Conservation (phyloP, 2,113 vertebrate species). For the Oryzias woworae region DNA sequence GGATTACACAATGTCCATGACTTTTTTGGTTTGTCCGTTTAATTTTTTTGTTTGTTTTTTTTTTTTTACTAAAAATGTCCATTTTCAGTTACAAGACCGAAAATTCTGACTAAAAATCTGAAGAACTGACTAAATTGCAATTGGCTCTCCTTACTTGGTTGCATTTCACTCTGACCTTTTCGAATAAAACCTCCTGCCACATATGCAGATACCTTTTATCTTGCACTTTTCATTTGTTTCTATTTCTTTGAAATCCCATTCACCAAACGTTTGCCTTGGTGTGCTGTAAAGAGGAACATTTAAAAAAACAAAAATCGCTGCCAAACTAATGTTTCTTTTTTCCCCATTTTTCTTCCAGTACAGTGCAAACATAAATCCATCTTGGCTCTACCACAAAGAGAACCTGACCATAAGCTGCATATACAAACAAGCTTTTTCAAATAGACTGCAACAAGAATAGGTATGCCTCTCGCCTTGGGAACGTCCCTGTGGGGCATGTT, state of each 20-base stretch:
- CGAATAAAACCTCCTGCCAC: conserved; percentile 39
- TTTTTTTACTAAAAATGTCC: conserved; percentile 7
- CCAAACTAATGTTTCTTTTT: not conserved
- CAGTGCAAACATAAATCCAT: not conserved
- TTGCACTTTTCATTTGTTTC: conserved; percentile 32
- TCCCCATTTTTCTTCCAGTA: not conserved
- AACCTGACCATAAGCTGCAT: conserved; percentile 4
- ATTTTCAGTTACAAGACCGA: conserved; percentile 12
- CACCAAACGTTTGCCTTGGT: conserved; percentile 36
- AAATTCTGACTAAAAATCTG: conserved; percentile 17
- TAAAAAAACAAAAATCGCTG: not conserved
- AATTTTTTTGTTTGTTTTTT: not conserved
- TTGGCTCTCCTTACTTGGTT: conserved; percentile 9
- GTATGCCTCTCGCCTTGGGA: conserved; percentile 16
- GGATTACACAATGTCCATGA: not conserved
- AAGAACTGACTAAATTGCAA: conserved; percentile 25
- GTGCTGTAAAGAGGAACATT: conserved; percentile 13
- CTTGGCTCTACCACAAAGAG: conserved; percentile 6
- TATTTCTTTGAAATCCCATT: conserved; percentile 33
- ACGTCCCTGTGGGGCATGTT: conserved; percentile 9
- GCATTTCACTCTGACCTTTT: conserved; percentile 45
- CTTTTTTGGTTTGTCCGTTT: conserved; percentile 7
- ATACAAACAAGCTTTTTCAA: not conserved
- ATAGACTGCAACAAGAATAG: conserved; percentile 4
- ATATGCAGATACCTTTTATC: conserved; percentile 42